Conservation (phyloP, 2,113 vertebrate genomes). For the Pseudopipra pipra region DNA sequence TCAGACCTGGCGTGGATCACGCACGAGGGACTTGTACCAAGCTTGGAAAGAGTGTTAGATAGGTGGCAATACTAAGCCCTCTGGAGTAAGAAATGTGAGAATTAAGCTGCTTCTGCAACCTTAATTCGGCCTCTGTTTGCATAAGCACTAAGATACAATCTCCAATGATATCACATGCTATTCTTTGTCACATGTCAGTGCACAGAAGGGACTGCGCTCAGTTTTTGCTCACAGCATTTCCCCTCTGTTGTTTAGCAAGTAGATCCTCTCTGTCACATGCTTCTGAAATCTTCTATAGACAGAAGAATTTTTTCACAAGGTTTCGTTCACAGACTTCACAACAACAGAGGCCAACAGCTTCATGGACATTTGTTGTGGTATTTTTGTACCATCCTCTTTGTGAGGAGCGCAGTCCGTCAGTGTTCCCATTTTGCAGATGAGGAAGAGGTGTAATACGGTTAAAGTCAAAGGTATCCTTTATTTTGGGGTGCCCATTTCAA, state of each 20-base stretch:
- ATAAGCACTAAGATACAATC: slow-evolving; percentile 6
- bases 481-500: background rate
- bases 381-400: background rate
- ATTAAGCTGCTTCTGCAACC: background rate
- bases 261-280: background rate
- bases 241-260: background rate
- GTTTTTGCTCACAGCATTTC: background rate
- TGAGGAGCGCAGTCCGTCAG: background rate
- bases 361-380: background rate
- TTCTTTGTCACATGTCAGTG: background rate
- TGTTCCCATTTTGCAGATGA: background rate
- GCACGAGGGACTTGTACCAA: background rate
- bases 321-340: background rate
- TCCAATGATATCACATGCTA: background rate
- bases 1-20: background rate
- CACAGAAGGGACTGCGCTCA: background rate
- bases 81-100: background rate
- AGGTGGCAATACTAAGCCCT: background rate
- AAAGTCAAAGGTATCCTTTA: background rate
- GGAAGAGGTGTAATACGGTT: background rate
- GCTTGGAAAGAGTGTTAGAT: background rate
- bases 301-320: background rate
- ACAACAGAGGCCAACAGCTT: background rate
- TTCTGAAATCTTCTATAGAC: background rate
- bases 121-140: slow-evolving; percentile 11